These are phyloP conservation scores for Baryphthengus martii DNA, from an alignment of 2,113 vertebrate species.

Conservation along the genomic window DNA sequence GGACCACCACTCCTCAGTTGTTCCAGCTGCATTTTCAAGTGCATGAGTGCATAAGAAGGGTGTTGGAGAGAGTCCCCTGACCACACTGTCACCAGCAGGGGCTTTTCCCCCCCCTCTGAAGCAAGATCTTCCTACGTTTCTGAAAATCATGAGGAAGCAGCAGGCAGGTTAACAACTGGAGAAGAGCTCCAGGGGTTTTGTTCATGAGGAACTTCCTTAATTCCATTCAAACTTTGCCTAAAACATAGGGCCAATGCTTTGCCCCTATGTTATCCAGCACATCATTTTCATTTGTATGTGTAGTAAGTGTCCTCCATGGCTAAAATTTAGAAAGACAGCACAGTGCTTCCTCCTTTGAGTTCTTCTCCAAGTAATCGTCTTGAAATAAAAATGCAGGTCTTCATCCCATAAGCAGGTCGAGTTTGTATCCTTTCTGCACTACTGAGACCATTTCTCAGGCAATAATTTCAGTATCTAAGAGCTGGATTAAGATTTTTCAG, in stretches of 20 bases:
- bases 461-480: neutral
- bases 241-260: neutral
- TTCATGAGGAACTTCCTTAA: neutral
- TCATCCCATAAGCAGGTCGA: neutral
- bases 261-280: neutral
- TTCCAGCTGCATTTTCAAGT: neutral
- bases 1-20: neutral
- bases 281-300: neutral
- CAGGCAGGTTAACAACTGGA: neutral
- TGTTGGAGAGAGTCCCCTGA: neutral
- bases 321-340: neutral
- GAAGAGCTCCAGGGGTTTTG: neutral
- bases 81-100: neutral
- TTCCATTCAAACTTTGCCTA: neutral
- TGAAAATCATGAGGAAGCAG: neutral
- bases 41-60: fast-evolving
- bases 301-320: neutral
- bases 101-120: neutral
- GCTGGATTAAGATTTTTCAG: neutral
- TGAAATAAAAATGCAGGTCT: neutral
- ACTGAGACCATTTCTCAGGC: neutral
- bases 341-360: neutral
- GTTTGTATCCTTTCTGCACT: neutral
- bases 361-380: neutral
- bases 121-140: neutral